Conservation (phyloP, 2,797 vertebrate genomes). For the Diplodus sargus region DNA sequence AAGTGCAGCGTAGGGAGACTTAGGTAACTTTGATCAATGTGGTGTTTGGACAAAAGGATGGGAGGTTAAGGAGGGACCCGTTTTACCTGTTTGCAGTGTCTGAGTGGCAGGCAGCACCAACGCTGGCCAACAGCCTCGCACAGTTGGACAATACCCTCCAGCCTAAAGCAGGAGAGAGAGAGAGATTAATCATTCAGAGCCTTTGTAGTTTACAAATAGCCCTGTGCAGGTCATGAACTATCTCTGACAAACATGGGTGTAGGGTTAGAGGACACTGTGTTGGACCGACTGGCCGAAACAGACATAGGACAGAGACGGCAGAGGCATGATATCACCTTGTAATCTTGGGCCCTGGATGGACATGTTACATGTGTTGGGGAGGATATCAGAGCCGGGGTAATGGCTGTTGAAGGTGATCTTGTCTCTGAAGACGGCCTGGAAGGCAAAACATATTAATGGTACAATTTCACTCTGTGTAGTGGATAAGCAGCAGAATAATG, state of each 20-base stretch:
- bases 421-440: slow-evolving; percentile 89
- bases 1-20: neutral
- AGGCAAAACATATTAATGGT: neutral
- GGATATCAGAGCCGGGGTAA: slow-evolving; percentile 85
- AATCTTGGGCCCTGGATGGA: slow-evolving; percentile 90
- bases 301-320: slow-evolving; percentile 14
- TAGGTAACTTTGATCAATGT: slow-evolving; percentile 3
- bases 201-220: slow-evolving; percentile 74
- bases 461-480: neutral
- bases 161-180: slow-evolving; percentile 79
- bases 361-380: slow-evolving; percentile 96
- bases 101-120: slow-evolving; percentile 96
- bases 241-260: slow-evolving; percentile 51
- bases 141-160: slow-evolving; percentile 88
- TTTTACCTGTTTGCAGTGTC: slow-evolving; percentile 88
- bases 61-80: neutral
- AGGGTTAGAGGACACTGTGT: slow-evolving; percentile 50
- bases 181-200: slow-evolving; percentile 77
- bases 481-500: neutral
- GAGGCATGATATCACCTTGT: slow-evolving; percentile 84
- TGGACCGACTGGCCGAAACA: slow-evolving; percentile 26
- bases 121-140: slow-evolving; percentile 89
- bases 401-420: slow-evolving; percentile 89
- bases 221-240: slow-evolving; percentile 61
- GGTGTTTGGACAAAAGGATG: neutral